A percentile compares a stretch with the other conserved stretches of the same genome.
These are phyloP conservation scores for Stegana nigrithorax DNA, from an alignment of 2,888 invertebrate species.

Conservation along the genomic window DNA sequence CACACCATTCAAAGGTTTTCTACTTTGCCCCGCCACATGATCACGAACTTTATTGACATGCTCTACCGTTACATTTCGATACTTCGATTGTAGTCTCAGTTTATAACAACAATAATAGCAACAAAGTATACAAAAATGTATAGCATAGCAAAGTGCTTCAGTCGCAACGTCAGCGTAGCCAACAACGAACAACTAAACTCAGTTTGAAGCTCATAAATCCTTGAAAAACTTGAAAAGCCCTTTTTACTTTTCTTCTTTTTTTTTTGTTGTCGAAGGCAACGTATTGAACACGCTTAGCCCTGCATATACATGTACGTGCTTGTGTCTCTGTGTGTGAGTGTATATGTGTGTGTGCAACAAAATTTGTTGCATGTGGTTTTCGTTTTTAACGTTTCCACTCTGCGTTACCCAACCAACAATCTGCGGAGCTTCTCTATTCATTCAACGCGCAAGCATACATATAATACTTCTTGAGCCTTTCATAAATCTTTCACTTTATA, in stretches of 20 bases:
- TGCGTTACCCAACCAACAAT: no score
- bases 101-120: conserved; percentile 2
- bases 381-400: not conserved
- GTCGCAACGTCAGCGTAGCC: not conserved
- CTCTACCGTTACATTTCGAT: not conserved
- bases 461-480: not conserved
- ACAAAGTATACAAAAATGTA: conserved; percentile 2
- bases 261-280: conserved; percentile 14
- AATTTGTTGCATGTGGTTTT: conserved; percentile 5
- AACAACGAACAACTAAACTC: no score
- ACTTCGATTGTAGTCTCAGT: not conserved
- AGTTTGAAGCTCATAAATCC: conserved; percentile 9
- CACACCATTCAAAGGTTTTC: not conserved
- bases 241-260: no score
- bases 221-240: conserved; percentile 14
- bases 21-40: no score
- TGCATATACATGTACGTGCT: not conserved
- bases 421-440: no score
- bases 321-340: not conserved
- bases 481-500: conserved; percentile 10
- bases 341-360: not conserved
- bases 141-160: not conserved
- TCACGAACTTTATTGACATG: not conserved
- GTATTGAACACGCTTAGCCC: not conserved
- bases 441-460: not conserved